A percentile compares a stretch with the other conserved stretches of the same genome.
These are phyloP conservation scores for Pseudorhombus dupliciocellatus DNA, from an alignment of 2,113 vertebrate species.

Conservation along the genomic window DNA sequence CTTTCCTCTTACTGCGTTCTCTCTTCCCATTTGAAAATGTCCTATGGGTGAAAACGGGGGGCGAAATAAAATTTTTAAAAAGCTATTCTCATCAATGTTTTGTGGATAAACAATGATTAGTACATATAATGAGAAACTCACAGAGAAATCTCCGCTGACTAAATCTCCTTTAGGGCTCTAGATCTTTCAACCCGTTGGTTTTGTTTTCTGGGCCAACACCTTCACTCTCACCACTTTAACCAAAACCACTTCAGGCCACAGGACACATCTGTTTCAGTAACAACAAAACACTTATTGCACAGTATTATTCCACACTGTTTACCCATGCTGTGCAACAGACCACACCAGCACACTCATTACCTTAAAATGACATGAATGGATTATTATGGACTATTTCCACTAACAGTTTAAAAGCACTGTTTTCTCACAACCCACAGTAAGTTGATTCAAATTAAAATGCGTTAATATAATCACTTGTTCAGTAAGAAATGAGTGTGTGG, in stretches of 20 bases:
- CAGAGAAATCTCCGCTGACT: no score
- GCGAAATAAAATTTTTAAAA: no score
- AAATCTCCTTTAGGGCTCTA: not conserved
- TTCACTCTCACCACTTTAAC: not conserved
- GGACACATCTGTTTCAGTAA: not conserved
- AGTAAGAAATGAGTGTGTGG: not conserved
- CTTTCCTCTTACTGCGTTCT: no score
- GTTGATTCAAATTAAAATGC: not conserved
- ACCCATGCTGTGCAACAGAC: no score
- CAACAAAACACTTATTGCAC: no score
- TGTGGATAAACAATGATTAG: no score
- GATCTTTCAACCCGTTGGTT: not conserved
- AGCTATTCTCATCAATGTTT: no score
- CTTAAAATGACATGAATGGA: no score
- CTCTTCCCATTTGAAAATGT: no score
- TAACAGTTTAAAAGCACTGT: not conserved
- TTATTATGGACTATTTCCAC: not conserved
- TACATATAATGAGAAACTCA: no score
- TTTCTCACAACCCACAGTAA: not conserved
- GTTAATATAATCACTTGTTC: not conserved
- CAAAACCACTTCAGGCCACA: not conserved
- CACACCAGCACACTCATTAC: no score
- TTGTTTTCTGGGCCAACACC: not conserved
- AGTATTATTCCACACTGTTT: not conserved
- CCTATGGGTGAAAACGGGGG: no score